These are phyloP conservation scores for Physocephala rufipes DNA, from an alignment of 2,888 invertebrate genomes.

Conservation along the genomic window DNA sequence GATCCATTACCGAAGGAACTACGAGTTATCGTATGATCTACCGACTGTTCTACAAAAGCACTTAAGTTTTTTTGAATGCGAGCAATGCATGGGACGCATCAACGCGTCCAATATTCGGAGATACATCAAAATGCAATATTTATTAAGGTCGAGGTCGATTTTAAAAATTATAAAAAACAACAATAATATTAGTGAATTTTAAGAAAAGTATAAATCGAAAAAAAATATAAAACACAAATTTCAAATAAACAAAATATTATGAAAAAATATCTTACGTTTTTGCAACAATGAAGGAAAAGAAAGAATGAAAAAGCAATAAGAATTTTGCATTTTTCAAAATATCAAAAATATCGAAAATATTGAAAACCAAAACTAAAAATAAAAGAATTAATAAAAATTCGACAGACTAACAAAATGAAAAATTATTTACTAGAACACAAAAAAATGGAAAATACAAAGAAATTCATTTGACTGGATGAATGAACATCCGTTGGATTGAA, in stretches of 20 bases:
- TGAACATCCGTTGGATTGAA: too few relatives aligned
- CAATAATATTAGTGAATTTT: background rate
- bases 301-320: background rate
- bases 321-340: background rate
- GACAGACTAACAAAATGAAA: too few relatives aligned
- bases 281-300: too few relatives aligned
- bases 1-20: too few relatives aligned
- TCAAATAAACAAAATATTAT: too few relatives aligned
- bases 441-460: too few relatives aligned
- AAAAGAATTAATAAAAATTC: too few relatives aligned
- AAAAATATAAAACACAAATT: background rate
- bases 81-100: constrained; percentile 12
- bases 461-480: too few relatives aligned
- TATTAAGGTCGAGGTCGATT: constrained; percentile 33
- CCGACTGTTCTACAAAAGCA: background rate
- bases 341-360: constrained; percentile 1
- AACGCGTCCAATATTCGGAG: constrained; percentile 17
- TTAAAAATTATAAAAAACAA: constrained; percentile 20
- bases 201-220: background rate
- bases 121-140: constrained; percentile 10
- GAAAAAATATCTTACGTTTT: too few relatives aligned
- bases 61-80: background rate
- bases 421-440: too few relatives aligned
- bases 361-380: too few relatives aligned
- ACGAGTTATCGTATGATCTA: too few relatives aligned